These are phyloP conservation scores for Capra hircus DNA, from an alignment of 2,113 vertebrate species.

Conservation along the genomic window DNA sequence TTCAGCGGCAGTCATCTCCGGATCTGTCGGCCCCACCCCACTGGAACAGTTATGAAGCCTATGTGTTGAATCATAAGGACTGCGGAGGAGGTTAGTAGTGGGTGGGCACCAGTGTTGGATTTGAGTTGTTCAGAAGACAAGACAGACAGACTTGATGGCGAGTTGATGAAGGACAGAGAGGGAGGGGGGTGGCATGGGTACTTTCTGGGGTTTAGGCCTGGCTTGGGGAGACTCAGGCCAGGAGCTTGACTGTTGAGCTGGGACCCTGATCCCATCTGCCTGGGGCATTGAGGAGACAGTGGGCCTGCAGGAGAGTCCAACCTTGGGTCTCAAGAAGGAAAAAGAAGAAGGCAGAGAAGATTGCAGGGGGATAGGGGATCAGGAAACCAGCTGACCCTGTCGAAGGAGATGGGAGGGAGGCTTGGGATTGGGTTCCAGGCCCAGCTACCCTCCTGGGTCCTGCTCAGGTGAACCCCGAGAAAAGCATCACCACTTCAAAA, in stretches of 20 bases:
- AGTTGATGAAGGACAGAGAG: background rate
- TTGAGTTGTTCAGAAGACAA: background rate
- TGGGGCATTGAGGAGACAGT: background rate
- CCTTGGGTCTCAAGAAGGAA: background rate
- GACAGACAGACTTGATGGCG: background rate
- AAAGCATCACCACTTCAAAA: background rate
- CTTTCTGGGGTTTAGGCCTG: background rate
- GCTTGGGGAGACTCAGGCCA: background rate
- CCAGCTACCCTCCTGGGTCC: background rate
- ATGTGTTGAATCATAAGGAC: background rate
- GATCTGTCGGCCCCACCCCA: background rate
- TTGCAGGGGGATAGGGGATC: background rate
- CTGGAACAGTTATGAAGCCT: background rate
- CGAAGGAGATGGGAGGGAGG: background rate
- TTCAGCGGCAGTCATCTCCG: background rate
- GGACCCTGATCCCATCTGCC: background rate
- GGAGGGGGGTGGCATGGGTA: background rate
- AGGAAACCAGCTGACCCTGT: accelerated
- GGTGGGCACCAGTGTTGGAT: background rate
- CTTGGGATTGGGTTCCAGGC: background rate
- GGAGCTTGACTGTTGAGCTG: background rate
- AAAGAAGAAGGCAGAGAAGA: background rate
- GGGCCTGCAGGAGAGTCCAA: background rate
- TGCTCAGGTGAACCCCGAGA: background rate
- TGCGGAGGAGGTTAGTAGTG: accelerated